Evolutionary conservation across 2,888 invertebrate genomes (phyloP).

Genomic region (Caenorhabditis sinica): DNA sequence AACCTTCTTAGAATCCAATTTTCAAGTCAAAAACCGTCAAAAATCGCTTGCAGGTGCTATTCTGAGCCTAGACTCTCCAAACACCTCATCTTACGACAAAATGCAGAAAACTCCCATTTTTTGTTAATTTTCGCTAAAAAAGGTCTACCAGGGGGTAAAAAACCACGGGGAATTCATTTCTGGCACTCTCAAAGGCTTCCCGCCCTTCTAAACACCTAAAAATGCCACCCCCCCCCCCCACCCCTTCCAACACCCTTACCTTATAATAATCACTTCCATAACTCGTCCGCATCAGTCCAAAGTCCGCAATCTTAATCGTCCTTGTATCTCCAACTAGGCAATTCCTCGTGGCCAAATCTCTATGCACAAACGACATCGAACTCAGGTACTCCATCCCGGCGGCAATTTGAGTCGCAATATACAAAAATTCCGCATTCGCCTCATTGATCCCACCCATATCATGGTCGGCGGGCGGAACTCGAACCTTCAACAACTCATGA

Average conservation of each 20-base stretch:
- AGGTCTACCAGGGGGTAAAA: not conserved
- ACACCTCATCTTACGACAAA: not conserved
- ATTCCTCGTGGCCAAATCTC: conserved; percentile 96
- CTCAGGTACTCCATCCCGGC: conserved; percentile 87
- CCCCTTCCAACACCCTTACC: conserved; percentile 88
- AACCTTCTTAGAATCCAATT: not conserved
- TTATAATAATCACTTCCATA: conserved; percentile 93
- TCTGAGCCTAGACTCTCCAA: too few relatives aligned
- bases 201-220: too few relatives aligned
- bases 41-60: not conserved
- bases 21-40: not conserved
- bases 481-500: conserved; percentile 94
- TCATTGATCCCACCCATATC: conserved; percentile 86
- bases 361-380: conserved; percentile 95
- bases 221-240: too few relatives aligned
- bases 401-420: conserved; percentile 91
- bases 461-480: conserved; percentile 90
- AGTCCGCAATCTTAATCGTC: conserved; percentile 94
- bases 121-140: not conserved
- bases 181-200: too few relatives aligned
- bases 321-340: conserved; percentile 96
- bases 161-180: not conserved
- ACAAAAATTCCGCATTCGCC: conserved; percentile 89
- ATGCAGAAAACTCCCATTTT: not conserved
- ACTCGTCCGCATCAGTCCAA: conserved; percentile 94